These are phyloP conservation scores for Napeogenes inachia DNA, from an alignment of 2,888 invertebrate species.

Conservation along the genomic window DNA sequence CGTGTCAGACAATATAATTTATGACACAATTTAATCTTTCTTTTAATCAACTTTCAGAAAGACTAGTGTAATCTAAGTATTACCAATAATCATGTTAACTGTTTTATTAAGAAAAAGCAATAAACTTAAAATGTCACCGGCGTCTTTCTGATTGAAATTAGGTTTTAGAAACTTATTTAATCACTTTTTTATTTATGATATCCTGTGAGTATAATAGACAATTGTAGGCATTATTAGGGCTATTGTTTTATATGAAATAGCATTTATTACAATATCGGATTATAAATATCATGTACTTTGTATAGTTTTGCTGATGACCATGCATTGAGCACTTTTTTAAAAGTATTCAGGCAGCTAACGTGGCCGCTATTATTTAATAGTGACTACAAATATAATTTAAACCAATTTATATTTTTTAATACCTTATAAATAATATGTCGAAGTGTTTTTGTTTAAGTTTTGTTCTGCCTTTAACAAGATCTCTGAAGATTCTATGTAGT, in stretches of 20 bases:
- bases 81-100: not conserved
- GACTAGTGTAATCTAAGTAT: not conserved
- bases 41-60: not conserved
- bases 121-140: too few relatives aligned
- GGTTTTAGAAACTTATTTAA: slow-evolving; percentile 46
- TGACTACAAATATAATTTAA: not conserved
- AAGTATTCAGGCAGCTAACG: slow-evolving; percentile 5
- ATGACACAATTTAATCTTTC: too few relatives aligned
- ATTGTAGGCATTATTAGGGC: slow-evolving; percentile 58
- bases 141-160: slow-evolving; percentile 29
- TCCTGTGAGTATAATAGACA: slow-evolving; percentile 53
- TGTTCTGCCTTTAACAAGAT: slow-evolving; percentile 48
- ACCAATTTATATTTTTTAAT: slow-evolving; percentile 1
- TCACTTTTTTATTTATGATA: slow-evolving; percentile 48
- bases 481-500: slow-evolving; percentile 54
- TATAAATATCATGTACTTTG: slow-evolving; percentile 36
- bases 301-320: not conserved
- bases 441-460: slow-evolving; percentile 15
- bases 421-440: not conserved
- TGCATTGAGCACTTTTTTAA: not conserved
- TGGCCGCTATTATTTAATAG: not conserved
- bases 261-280: slow-evolving; percentile 46
- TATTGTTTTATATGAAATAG: slow-evolving; percentile 50
- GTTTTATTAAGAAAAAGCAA: slow-evolving; percentile 5
- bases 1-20: too few relatives aligned